phyloP scores from a whole-genome alignment of 1,140 invertebrate genomes.

The Cataglyphis hispanica region DNA sequence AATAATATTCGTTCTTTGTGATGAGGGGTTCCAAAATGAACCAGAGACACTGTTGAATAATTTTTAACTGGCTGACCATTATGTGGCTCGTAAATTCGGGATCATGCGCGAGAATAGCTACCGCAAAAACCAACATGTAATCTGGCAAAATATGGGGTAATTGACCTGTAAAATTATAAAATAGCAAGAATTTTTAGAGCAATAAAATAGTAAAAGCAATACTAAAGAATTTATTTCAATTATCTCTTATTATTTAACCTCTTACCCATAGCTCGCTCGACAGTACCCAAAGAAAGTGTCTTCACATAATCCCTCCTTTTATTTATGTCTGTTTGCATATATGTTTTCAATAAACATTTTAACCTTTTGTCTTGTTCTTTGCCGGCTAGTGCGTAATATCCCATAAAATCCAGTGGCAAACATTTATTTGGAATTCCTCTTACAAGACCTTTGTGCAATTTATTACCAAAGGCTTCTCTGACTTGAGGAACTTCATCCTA shows the following conservation, averaged over 20 bases:
- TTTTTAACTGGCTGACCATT: slow-evolving; percentile 91
- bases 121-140: slow-evolving; percentile 98
- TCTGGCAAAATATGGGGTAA: slow-evolving; percentile 96
- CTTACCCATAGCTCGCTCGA: slow-evolving; percentile 86
- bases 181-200: background rate
- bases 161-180: slow-evolving; percentile 85
- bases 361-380: slow-evolving; percentile 94
- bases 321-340: slow-evolving; percentile 95
- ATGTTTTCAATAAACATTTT: slow-evolving; percentile 90
- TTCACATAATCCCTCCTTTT: slow-evolving; percentile 97
- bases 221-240: slow-evolving; percentile 41
- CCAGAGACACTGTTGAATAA: slow-evolving; percentile 95
- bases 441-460: slow-evolving; percentile 96
- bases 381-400: slow-evolving; percentile 95
- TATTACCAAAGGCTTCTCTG: slow-evolving; percentile 94
- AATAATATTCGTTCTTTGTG: slow-evolving; percentile 97
- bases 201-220: slow-evolving; percentile 14
- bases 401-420: slow-evolving; percentile 98
- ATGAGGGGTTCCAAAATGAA: slow-evolving; percentile 97
- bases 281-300: slow-evolving; percentile 89
- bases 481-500: slow-evolving; percentile 96
- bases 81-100: slow-evolving; percentile 93
- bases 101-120: slow-evolving; percentile 97
- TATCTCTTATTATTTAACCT: slow-evolving; percentile 69
- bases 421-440: slow-evolving; percentile 95